Conservation (phyloP, 2,888 invertebrate genomes). For the Drepanosiphum platanoidis region DNA sequence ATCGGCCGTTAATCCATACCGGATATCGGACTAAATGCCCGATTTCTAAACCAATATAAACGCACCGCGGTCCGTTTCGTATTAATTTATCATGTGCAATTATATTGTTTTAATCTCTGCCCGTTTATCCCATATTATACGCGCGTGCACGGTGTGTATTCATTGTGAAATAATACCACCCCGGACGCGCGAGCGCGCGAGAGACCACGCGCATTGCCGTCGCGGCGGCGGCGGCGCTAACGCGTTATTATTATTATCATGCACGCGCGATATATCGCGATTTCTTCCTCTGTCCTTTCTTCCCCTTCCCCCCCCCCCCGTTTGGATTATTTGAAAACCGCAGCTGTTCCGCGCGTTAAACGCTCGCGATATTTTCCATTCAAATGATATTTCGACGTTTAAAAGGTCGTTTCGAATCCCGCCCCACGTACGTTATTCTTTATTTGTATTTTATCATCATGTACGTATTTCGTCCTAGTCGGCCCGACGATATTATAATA, state of each 20-base stretch:
- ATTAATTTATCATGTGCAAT: slow-evolving; percentile 36
- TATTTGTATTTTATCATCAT: too few species aligned
- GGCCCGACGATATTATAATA: too few species aligned
- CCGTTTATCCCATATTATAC: neutral
- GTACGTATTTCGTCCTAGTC: too few species aligned
- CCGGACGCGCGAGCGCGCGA: neutral
- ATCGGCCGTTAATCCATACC: slow-evolving; percentile 26
- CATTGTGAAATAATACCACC: neutral
- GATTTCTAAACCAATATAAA: slow-evolving; percentile 23
- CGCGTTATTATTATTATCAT: neutral
- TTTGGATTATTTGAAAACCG: too few species aligned
- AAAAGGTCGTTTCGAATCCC: neutral
- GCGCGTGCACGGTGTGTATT: neutral
- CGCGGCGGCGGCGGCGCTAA: neutral
- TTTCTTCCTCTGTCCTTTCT: neutral
- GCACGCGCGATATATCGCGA: neutral
- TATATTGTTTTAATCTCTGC: slow-evolving; percentile 36
- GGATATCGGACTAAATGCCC: neutral
- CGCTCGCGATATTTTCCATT: neutral
- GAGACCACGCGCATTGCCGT: neutral
- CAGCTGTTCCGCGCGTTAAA: neutral
- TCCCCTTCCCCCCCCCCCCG: too few species aligned
- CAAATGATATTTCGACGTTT: neutral
- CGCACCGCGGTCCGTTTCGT: neutral
- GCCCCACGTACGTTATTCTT: neutral